Base-by-base conservation (phyloP, 2,888 invertebrate genomes). In the Thumatha senex region DNA sequence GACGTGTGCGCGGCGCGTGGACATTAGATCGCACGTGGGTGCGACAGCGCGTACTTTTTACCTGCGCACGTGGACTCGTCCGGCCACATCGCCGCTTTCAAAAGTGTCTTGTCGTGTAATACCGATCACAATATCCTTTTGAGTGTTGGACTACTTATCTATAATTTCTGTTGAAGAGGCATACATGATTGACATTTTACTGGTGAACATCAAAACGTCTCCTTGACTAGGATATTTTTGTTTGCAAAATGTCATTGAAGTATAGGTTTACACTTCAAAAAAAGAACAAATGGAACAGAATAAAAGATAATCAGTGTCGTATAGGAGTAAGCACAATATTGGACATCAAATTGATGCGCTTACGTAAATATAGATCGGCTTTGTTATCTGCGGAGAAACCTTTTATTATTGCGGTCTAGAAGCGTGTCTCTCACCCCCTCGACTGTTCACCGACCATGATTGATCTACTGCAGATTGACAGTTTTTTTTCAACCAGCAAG, bases 381-480 rank as follows among this genome's bases (percentile, higher is more conserved):
- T 86, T 88, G 90, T 89, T 88, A 90, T 89, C 88, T 87, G 84
- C 80, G 65, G 76, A 78, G 77, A 80, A 82, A 44, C 52, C 46
- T 52, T 51, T 11, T 43, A 53, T 75, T 81, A 84, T 86, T 89
- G 89, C 77, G 89, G 86, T 80, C 67, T 72, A 61, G 70, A 59
- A 70, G 70, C 65, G 69, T 67, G 67, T 56, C 63, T 74, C 74
- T 84, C 90, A 84, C 88, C 89, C 88, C 86, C 84, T 82, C 74
- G 57, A 58, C 80, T 72, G 86, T 89, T 88, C 87, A 87, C 72
- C 76, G 75, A 77, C 83, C 78, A 90, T 91, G 91, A 91, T 91
- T 91, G 91, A 91, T 91, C 89, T 87, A 83, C 84, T 72, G 84
- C 81, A 84, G 91, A 91, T 91, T 90, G 91, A 91, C 91, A 90